phyloP scores from a whole-genome alignment of 2,113 vertebrate species.

The Suricata suricatta region DNA sequence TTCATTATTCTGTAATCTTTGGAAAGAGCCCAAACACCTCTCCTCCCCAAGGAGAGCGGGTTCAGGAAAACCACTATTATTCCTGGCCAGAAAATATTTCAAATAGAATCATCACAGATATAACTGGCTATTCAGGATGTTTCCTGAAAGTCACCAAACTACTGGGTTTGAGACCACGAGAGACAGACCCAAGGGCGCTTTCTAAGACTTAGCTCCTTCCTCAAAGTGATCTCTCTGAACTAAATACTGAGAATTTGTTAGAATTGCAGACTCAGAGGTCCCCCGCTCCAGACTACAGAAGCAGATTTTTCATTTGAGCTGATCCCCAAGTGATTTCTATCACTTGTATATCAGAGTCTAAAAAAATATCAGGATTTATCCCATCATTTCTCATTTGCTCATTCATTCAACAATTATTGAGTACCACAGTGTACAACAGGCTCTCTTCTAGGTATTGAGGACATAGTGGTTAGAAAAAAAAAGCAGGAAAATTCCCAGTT shows the following conservation, averaged over 20 bases:
- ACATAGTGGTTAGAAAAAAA: not conserved
- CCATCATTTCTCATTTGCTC: not conserved
- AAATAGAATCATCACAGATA: slow-evolving; percentile 33
- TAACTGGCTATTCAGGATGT: not conserved
- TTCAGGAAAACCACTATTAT: slow-evolving; percentile 54
- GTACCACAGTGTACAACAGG: too few relatives aligned
- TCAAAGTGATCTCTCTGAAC: not conserved
- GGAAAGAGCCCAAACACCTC: slow-evolving; percentile 27
- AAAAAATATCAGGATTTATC: not conserved
- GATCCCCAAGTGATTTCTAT: not conserved
- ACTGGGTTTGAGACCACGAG: not conserved
- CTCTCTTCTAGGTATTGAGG: not conserved
- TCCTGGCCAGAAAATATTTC: slow-evolving; percentile 44
- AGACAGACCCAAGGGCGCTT: not conserved
- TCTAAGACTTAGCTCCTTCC: not conserved
- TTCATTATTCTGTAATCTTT: slow-evolving; percentile 46
- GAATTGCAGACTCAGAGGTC: not conserved
- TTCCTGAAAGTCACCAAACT: slow-evolving; percentile 20
- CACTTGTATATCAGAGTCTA: not conserved
- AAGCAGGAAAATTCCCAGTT: not conserved
- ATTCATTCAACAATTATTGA: not conserved
- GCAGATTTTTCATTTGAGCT: not conserved
- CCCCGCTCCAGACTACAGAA: not conserved
- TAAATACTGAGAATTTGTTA: not conserved
- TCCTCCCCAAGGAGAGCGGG: slow-evolving; percentile 27